Percentiles rank a stretch among this genome's conserved stretches.
These are phyloP conservation scores for Halichondria panicea DNA, from an alignment of 37 sponge, comb jelly and placozoan genomes.

Conservation along the genomic window DNA sequence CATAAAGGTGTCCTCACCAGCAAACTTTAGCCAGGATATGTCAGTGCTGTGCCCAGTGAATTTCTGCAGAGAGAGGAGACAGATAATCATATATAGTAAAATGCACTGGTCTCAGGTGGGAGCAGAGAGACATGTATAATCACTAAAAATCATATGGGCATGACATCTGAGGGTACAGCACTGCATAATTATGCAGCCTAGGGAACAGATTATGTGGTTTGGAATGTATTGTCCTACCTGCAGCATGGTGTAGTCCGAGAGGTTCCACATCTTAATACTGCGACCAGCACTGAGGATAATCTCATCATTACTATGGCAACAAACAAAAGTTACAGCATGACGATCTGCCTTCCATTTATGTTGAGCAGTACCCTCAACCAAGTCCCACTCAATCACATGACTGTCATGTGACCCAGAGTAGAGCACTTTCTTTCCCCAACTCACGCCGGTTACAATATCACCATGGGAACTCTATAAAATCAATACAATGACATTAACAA, in stretches of 20 bases:
- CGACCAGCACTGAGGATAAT: slow-evolving; percentile 29
- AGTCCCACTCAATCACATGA: slow-evolving; percentile 14
- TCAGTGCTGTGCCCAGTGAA: slow-evolving; percentile 36
- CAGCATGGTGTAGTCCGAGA: slow-evolving; percentile 18
- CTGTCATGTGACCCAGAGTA: slow-evolving; percentile 29
- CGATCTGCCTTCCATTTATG: slow-evolving; percentile 51
- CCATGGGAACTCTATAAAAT: slow-evolving; percentile 17
- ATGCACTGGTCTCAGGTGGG: no score
- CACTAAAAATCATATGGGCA: no score
- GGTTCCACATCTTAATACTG: slow-evolving; percentile 44
- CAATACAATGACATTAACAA: neutral
- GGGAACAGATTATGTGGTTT: neutral
- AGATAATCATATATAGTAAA: neutral
- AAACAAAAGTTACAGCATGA: slow-evolving; percentile 25
- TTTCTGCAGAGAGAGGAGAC: slow-evolving; percentile 5
- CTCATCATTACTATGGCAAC: slow-evolving; percentile 27
- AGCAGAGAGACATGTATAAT: no score
- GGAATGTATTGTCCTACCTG: slow-evolving; percentile 2
- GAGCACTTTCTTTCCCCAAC: slow-evolving; percentile 10
- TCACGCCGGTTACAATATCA: slow-evolving; percentile 5
- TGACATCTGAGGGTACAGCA: no score
- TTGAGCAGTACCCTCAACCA: neutral
- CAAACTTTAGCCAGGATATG: neutral
- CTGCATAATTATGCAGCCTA: no score
- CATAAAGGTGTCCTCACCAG: slow-evolving; percentile 2